Evolutionary conservation across 35 echinoderm and acorn worm species (phyloP), one percentile per base, ranked within the genome.

Genomic region (Apostichopus parvimensis): DNA sequence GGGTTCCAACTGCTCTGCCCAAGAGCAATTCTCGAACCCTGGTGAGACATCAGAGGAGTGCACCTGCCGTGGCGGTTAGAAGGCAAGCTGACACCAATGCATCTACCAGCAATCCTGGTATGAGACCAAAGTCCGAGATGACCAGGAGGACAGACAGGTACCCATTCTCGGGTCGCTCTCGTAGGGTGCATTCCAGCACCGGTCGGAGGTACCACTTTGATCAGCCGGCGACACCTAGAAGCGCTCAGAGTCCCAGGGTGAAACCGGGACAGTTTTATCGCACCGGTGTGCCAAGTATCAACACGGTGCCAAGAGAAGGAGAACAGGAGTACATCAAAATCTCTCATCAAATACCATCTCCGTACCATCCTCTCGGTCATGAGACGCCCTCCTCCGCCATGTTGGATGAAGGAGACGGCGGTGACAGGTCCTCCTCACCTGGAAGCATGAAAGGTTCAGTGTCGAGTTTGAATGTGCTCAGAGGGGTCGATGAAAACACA

Each of bases 321-420:
- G 94, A 92, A 59, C 85, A 95, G 34, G 94, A 98, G 79, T 95
- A 94, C 71, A 95, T 95, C 70, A 92, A 92, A 23, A 92, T 98
- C n/a, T 98, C 96, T 0, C 94, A 94, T 56, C 94, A 95, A 60
- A 93, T 95, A 65, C 71, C 92, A 72, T 72, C 86, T 28, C 86
- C 86, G 5, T 75, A 88, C 64, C 60, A 88, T 8, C 21, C 34
- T 72, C n/a, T 66, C 11, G 56, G 57, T 34, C 76, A 92, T 11
- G 77, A 21, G 10, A 82, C 58, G 18, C 55, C 58, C 14, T 73
- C 71, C 22, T 15, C 26, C n/a, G 11, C 18, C 8, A 65, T 28
- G 57, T 10, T 21, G 12, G 77, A 92, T 45, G 60, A 25, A 80
- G 28, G 21, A 81, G 58, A 82, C 65, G 57, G 13, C 6, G 57